Conservation (phyloP, 2,888 invertebrate genomes). For the Scaptomyza polygonia region DNA sequence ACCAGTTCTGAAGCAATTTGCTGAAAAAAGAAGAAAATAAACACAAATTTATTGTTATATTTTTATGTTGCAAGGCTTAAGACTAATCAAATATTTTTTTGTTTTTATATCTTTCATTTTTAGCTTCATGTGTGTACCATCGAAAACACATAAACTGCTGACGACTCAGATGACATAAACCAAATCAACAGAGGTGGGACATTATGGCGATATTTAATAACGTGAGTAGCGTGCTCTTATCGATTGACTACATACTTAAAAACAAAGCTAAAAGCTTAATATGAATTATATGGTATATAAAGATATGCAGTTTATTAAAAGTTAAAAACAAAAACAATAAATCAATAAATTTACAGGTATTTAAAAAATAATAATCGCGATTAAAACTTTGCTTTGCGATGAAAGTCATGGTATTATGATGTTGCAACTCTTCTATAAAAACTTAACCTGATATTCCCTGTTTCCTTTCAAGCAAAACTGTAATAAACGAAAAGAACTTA, state of each 20-base stretch:
- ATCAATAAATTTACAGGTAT: constrained; percentile 7
- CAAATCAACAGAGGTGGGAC: constrained; percentile 3
- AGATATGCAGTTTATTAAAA: constrained; percentile 56
- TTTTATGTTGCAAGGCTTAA: constrained; percentile 26
- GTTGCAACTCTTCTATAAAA: too few relatives aligned
- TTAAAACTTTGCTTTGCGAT: too few relatives aligned
- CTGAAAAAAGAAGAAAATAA: constrained; percentile 35
- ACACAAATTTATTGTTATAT: constrained; percentile 37
- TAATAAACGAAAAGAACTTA: too few relatives aligned
- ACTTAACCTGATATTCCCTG: too few relatives aligned
- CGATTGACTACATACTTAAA: constrained; percentile 39
- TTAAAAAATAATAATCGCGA: not conserved
- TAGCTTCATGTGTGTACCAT: constrained; percentile 26
- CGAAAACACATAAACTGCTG: constrained; percentile 15
- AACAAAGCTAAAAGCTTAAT: constrained; percentile 11
- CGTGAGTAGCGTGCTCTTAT: constrained; percentile 51
- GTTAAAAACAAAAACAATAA: constrained; percentile 3
- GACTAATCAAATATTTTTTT: constrained; percentile 36
- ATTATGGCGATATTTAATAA: constrained; percentile 53
- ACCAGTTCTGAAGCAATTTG: not conserved
- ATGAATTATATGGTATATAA: constrained; percentile 11
- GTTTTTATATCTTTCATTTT: constrained; percentile 27
- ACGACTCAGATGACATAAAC: constrained; percentile 12
- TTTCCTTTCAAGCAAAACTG: too few relatives aligned
- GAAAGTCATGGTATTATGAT: not conserved